These are phyloP conservation scores for Rhaphigaster nebulosa DNA, from an alignment of 2,888 invertebrate genomes.

Conservation along the genomic window DNA sequence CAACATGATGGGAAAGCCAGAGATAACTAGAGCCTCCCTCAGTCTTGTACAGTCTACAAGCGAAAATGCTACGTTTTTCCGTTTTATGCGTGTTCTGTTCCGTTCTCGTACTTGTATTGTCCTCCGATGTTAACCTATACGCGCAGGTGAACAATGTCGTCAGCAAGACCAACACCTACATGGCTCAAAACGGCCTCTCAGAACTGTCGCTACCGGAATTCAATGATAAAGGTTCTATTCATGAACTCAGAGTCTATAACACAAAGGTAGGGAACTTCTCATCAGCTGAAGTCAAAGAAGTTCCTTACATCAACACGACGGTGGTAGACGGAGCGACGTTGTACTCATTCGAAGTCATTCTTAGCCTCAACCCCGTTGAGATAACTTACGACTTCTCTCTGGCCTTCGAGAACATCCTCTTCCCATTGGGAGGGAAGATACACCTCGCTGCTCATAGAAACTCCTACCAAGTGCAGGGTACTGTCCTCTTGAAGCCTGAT, in stretches of 20 bases:
- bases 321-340: neutral
- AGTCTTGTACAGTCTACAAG: neutral
- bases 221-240: neutral
- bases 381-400: neutral
- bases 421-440: neutral
- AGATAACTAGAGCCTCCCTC: neutral
- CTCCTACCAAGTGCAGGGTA: conserved; percentile 1
- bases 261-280: conserved; percentile 19
- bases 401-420: neutral
- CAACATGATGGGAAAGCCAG: neutral
- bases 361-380: neutral
- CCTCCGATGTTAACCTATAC: neutral
- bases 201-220: neutral
- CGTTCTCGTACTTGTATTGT: neutral
- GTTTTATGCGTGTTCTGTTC: neutral
- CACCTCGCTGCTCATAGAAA: neutral
- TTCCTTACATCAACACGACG: neutral
- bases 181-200: neutral
- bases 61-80: neutral
- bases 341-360: neutral
- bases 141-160: neutral
- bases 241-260: neutral
- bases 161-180: conserved; percentile 26
- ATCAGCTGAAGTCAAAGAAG: neutral
- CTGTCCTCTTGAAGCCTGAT: neutral